A percentile compares a stretch with the other conserved stretches of the same genome.
Conservation (phyloP, 1,140 invertebrate species). For the Saccostrea echinata region DNA sequence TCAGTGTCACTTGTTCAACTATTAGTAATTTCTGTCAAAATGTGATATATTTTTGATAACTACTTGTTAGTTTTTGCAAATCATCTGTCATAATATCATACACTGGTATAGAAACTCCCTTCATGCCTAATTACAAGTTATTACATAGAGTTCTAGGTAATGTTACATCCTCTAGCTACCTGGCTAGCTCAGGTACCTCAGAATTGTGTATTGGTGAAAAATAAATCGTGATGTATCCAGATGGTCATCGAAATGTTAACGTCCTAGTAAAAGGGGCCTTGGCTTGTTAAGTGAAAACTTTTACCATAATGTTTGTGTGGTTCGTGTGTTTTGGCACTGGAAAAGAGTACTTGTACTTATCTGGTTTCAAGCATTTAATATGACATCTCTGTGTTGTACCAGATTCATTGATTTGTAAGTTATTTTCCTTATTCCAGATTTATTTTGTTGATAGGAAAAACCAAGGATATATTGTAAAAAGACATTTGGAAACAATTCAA, state of each 20-base stretch:
- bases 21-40: background rate
- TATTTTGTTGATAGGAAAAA: background rate
- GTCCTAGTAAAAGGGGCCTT: background rate
- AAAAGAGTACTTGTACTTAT: background rate
- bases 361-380: no score
- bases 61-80: background rate
- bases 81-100: background rate
- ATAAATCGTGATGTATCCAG: background rate
- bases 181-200: background rate
- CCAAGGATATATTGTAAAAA: background rate
- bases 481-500: background rate
- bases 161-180: background rate
- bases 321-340: background rate
- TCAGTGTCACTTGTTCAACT: background rate
- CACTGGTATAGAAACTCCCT: background rate
- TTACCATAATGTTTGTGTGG: background rate
- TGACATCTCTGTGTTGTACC: background rate
- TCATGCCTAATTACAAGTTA: conserved; percentile 1
- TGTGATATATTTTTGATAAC: background rate
- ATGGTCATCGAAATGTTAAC: background rate
- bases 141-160: background rate
- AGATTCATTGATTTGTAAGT: background rate
- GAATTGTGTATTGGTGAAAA: background rate
- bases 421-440: background rate
- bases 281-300: background rate